A percentile compares a stretch with the other conserved stretches of the same genome.
Conservation (phyloP, 2,888 invertebrate species). For the Pollenia griseotomentosa region DNA sequence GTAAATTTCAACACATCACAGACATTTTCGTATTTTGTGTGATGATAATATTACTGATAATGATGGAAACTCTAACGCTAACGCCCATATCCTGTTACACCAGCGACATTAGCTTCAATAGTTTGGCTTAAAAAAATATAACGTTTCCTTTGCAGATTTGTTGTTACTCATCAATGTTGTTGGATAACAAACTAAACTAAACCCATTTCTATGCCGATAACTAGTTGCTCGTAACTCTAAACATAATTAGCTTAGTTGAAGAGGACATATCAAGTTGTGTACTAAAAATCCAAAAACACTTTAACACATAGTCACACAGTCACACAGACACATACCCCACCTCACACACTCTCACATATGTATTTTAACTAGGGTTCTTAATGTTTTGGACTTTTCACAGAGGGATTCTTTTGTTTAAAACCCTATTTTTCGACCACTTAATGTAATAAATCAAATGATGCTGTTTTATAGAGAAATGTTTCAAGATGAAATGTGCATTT, state of each 20-base stretch:
- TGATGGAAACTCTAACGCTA: slow-evolving; percentile 45
- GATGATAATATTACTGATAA: slow-evolving; percentile 47
- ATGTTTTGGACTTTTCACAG: too few species aligned
- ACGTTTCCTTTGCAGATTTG: slow-evolving; percentile 44
- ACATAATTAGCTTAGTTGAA: slow-evolving; percentile 70
- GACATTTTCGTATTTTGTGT: slow-evolving; percentile 8
- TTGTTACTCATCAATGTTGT: background rate
- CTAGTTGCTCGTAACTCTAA: slow-evolving; percentile 59
- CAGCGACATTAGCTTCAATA: slow-evolving; percentile 10
- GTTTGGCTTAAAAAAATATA: slow-evolving; percentile 35
- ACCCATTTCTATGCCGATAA: background rate
- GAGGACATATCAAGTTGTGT: slow-evolving; percentile 64
- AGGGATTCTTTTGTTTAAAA: too few species aligned
- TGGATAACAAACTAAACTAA: slow-evolving; percentile 6
- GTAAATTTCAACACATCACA: slow-evolving; percentile 31
- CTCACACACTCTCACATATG: too few species aligned
- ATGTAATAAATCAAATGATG: too few species aligned
- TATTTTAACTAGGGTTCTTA: too few species aligned
- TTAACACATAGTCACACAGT: background rate
- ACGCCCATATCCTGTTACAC: slow-evolving; percentile 68
- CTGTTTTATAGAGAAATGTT: too few species aligned
- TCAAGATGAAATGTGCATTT: too few species aligned
- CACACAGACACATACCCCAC: background rate
- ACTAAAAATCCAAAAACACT: slow-evolving; percentile 19
- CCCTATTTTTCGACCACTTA: too few species aligned